phyloP scores from a whole-genome alignment of 2,113 vertebrate species.

The Mastomys natalensis region DNA sequence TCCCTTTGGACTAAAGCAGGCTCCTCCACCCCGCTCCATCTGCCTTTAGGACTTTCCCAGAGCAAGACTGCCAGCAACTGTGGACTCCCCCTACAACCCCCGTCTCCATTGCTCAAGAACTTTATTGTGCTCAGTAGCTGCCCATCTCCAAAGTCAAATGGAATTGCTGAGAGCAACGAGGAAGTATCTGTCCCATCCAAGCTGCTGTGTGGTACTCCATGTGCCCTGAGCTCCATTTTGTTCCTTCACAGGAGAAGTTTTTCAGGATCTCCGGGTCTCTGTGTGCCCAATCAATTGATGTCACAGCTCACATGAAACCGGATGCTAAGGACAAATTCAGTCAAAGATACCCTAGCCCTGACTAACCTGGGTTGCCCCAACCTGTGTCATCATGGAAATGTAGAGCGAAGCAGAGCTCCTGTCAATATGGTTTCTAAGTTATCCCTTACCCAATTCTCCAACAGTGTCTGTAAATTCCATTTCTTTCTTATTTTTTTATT shows the following conservation, averaged over 20 bases:
- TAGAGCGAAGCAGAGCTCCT: background rate
- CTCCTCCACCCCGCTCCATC: too few species aligned
- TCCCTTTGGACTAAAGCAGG: background rate
- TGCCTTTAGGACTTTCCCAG: background rate
- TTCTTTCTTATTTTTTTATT: background rate
- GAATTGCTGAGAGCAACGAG: background rate
- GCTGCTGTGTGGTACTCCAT: too few species aligned
- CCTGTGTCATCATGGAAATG: background rate
- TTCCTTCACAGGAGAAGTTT: background rate
- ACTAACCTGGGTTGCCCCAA: background rate
- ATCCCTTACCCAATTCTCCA: background rate
- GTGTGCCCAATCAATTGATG: background rate
- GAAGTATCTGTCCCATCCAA: accelerated
- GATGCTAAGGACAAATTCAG: background rate
- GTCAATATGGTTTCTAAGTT: background rate
- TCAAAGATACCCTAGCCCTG: background rate
- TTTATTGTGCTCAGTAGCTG: background rate
- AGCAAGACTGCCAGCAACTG: background rate
- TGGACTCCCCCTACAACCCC: background rate
- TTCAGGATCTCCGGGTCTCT: background rate
- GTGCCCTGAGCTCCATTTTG: background rate
- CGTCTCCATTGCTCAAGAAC: background rate
- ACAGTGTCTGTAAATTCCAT: background rate
- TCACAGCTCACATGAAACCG: background rate
- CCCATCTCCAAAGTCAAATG: background rate